Evolutionary conservation across 1,140 invertebrate genomes (phyloP), one percentile per base, ranked within the genome.

Genomic region (Pachypeltis micranthus): DNA sequence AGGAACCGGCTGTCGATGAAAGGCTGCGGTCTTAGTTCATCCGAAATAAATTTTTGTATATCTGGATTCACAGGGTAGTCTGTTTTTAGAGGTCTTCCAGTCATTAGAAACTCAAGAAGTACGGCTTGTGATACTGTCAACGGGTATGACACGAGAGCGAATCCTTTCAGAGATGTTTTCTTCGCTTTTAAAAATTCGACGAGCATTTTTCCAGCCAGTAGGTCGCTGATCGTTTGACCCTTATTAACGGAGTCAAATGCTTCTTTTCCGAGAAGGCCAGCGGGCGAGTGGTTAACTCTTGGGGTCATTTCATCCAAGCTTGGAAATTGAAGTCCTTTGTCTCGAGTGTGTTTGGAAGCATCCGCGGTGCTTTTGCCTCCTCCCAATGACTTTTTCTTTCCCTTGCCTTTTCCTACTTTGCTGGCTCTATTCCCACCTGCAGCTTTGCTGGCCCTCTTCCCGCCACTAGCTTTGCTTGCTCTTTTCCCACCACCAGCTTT

Each of bases 101-200:
- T 62, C 19, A 65, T 47, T 14, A 62, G 56, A 54, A 29, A 62
- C 24, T 65, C 64, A 7, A 65, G 28, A 1, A 58, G 26, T 23
- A 27, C 44, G 21, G 81, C 79, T 71, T 84, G 77, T 14, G 75
- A 69, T 61, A 80, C 78, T 24, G 71, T 77, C 59, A 75, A 75
- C 1, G 83, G 83, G 72, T 80, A 85, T 69, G 84, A 81, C 57
- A 84, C 71, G 23, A 84, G 73, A 39, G 78, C 78, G 76, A 82
- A 84, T 3, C 83, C 81, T 57, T 77, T 68, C 31, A 78, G 74
- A 63, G 76, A 65, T 4, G 12, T 21, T 4, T 67, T 58, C 28
- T 79, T 69, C 34, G 73, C 71, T 71, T 78, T 80, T 21, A 84
- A 65, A 69, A 83, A 84, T 67, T 83, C 81, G 1, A 82, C 71